Evolutionary conservation across 2,113 vertebrate genomes (phyloP).

Genomic region (Oceanodroma tethys): DNA sequence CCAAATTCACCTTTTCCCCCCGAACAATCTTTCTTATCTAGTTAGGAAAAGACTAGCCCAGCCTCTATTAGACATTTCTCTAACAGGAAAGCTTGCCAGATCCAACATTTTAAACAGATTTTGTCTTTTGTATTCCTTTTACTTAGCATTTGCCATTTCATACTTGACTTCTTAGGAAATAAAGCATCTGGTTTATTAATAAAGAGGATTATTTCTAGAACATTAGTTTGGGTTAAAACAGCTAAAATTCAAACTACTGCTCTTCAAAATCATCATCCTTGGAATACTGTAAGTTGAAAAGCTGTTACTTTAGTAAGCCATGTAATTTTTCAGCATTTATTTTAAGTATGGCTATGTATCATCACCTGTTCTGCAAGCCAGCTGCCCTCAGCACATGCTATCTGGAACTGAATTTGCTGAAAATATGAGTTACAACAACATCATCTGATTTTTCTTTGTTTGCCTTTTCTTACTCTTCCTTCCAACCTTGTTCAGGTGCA

Average conservation of each 20-base stretch:
- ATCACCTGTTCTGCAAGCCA: not conserved
- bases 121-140: conserved; percentile 2
- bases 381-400: not conserved
- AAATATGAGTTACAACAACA: not conserved
- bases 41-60: not conserved
- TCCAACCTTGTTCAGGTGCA: not conserved
- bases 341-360: not conserved
- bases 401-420: not conserved
- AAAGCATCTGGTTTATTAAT: not conserved
- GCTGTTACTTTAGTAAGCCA: not conserved
- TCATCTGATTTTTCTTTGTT: not conserved
- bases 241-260: not conserved
- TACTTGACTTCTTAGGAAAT: not conserved
- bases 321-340: not conserved
- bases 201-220: conserved; percentile 27
- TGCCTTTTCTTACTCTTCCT: not conserved
- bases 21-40: not conserved
- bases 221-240: not conserved
- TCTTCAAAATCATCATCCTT: not conserved
- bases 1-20: not conserved
- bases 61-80: not conserved
- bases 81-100: not conserved
- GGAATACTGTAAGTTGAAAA: not conserved
- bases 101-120: not conserved
- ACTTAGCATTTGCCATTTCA: conserved; percentile 9